A percentile compares a stretch with the other conserved stretches of the same genome.
phyloP scores from a whole-genome alignment of 2,113 vertebrate species.

The Phylloscopus whistleri region DNA sequence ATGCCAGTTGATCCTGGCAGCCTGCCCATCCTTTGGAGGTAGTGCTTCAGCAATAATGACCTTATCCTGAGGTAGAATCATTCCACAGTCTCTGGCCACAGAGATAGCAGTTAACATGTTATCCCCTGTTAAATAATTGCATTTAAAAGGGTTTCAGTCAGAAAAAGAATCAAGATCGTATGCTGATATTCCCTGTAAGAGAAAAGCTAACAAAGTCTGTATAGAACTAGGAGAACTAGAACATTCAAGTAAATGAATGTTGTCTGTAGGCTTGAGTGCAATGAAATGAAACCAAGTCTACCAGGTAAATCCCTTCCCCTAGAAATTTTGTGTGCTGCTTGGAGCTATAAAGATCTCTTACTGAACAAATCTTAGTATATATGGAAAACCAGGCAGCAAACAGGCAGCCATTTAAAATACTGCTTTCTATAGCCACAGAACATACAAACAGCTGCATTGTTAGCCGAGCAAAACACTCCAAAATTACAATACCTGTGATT shows the following conservation, averaged over 20 bases:
- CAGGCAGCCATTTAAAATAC: not conserved
- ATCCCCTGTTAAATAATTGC: constrained; percentile 80
- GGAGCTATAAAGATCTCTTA: not conserved
- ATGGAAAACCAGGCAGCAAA: not conserved
- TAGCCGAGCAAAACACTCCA: not conserved
- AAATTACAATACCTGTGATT: not conserved
- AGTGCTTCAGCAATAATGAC: constrained; percentile 95
- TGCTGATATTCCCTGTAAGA: not conserved
- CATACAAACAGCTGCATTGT: not conserved
- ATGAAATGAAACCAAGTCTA: not conserved
- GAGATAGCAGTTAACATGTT: constrained; percentile 98
- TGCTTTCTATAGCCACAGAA: not conserved
- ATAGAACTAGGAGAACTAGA: not conserved
- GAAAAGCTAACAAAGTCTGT: not conserved
- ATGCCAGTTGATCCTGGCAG: constrained; percentile 94
- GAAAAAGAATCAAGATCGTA: not conserved
- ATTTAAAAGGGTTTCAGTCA: not conserved
- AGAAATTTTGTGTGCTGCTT: not conserved
- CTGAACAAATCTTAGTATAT: not conserved
- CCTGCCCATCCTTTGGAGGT: constrained; percentile 89
- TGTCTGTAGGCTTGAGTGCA: too few relatives aligned
- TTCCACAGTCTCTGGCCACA: constrained; percentile 95
- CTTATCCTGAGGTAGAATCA: constrained; percentile 92
- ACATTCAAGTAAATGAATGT: not conserved
- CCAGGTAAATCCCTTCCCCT: not conserved